These are phyloP conservation scores for Crematogaster levior DNA, from an alignment of 2,888 invertebrate species.

Conservation along the genomic window DNA sequence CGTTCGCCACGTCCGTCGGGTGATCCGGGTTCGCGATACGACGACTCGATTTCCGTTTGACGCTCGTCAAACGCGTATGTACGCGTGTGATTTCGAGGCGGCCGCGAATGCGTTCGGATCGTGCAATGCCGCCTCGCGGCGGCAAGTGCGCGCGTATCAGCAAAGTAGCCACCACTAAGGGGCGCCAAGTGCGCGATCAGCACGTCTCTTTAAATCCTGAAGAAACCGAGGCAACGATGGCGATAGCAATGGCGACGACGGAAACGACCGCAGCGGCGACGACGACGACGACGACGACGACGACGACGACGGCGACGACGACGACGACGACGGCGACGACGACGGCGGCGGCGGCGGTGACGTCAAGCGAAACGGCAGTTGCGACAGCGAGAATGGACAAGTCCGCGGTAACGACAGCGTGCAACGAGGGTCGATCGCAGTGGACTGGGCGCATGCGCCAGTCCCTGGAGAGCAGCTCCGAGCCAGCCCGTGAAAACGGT, in stretches of 20 bases:
- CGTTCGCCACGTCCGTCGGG: background rate
- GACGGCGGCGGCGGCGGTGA: constrained; percentile 43
- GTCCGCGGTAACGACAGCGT: constrained; percentile 66
- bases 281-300: constrained; percentile 20
- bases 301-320: constrained; percentile 13
- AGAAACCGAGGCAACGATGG: constrained; percentile 77
- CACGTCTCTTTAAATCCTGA: background rate
- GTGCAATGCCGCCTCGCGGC: constrained; percentile 71
- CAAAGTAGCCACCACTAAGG: constrained; percentile 58
- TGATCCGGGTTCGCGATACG: background rate
- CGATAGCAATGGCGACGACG: constrained; percentile 72
- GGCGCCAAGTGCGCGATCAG: constrained; percentile 78
- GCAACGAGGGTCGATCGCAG: constrained; percentile 75
- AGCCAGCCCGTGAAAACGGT: constrained; percentile 79
- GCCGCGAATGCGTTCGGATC: constrained; percentile 48
- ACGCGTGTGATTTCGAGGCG: background rate
- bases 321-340: constrained; percentile 36
- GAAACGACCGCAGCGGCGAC: background rate
- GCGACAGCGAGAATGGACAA: constrained; percentile 56
- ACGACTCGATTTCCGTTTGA: background rate
- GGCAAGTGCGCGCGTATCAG: constrained; percentile 65
- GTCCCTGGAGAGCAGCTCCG: constrained; percentile 85
- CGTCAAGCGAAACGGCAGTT: constrained; percentile 35
- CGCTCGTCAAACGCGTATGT: background rate
- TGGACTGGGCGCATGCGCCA: constrained; percentile 84